These are phyloP conservation scores for Todiramphus chloris DNA, from an alignment of 2,113 vertebrate species.

Conservation along the genomic window DNA sequence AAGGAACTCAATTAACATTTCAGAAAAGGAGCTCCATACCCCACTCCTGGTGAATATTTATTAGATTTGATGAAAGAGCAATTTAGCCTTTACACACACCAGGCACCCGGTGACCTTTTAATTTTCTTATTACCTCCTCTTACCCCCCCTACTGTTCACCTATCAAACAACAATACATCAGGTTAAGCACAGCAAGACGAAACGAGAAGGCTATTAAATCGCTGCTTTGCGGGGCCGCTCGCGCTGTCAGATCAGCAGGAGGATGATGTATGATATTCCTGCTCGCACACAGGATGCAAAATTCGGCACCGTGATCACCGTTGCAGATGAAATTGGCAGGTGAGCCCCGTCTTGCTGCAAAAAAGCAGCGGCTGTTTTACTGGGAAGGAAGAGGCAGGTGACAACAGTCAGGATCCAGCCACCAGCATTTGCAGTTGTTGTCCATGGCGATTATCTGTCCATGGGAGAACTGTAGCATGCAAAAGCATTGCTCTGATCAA, in stretches of 20 bases:
- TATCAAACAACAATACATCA: not conserved
- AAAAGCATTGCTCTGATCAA: not conserved
- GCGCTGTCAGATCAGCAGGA: not conserved
- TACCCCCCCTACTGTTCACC: not conserved
- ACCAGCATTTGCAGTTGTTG: not conserved
- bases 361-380: not conserved
- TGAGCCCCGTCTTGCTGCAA: not conserved
- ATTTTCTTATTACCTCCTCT: slow-evolving; percentile 16
- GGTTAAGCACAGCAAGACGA: not conserved
- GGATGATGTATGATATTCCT: not conserved
- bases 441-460: not conserved
- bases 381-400: not conserved
- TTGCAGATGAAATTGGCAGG: not conserved
- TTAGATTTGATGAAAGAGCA: not conserved
- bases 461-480: not conserved
- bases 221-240: not conserved
- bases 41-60: not conserved
- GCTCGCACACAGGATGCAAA: not conserved
- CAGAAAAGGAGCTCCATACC: not conserved
- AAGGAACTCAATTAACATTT: not conserved
- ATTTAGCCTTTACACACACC: not conserved
- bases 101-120: slow-evolving; percentile 22
- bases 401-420: not conserved
- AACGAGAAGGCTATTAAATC: not conserved
- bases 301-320: not conserved